Evolutionary conservation across 2,113 vertebrate genomes (phyloP).

Genomic region (Hoplias malabaricus): DNA sequence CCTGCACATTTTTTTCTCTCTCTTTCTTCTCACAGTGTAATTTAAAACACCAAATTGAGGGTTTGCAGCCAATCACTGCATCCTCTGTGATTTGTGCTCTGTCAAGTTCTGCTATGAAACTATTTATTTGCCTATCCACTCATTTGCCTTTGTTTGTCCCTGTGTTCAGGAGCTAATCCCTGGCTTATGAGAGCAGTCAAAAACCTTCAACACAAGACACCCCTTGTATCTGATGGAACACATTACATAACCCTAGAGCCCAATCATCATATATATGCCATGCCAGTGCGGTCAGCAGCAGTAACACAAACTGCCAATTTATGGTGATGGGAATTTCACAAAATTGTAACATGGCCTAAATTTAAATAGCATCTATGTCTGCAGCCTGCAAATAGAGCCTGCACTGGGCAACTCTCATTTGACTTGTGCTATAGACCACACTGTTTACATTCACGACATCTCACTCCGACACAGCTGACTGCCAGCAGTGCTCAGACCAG

Average conservation of each 20-base stretch:
- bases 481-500: background rate
- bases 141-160: constrained; percentile 5
- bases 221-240: constrained; percentile 40
- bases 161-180: constrained; percentile 25
- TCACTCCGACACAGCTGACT: background rate
- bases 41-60: constrained; percentile 48
- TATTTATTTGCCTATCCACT: constrained; percentile 3
- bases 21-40: constrained; percentile 19
- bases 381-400: constrained; percentile 37
- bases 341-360: constrained; percentile 49
- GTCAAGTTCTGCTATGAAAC: constrained; percentile 34
- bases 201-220: constrained; percentile 27
- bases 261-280: constrained; percentile 45
- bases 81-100: constrained; percentile 47
- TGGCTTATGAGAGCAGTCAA: constrained; percentile 28
- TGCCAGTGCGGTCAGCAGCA: constrained; percentile 29
- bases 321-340: constrained; percentile 48
- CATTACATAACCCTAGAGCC: constrained; percentile 52
- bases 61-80: constrained; percentile 35
- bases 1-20: background rate
- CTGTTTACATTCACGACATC: background rate
- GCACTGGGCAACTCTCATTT: constrained; percentile 20
- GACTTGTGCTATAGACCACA: background rate
- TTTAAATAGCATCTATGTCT: constrained; percentile 44
- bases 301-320: constrained; percentile 50